These are phyloP conservation scores for Anthopleura sola DNA, from an alignment of 64 coral and sea anemone species.

Conservation along the genomic window DNA sequence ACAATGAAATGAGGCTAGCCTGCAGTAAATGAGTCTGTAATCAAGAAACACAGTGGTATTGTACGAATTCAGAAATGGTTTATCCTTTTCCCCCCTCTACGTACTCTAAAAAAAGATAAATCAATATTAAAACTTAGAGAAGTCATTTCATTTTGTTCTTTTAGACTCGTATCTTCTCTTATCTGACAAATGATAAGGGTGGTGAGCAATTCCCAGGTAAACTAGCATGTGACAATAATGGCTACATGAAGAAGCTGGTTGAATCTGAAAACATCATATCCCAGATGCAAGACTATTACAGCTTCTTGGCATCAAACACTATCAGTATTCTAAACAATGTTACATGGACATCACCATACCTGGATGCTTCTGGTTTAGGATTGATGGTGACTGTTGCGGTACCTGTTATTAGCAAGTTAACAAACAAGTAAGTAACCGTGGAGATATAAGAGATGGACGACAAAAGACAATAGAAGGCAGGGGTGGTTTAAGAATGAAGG, in stretches of 20 bases:
- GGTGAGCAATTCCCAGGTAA: constrained; percentile 93
- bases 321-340: constrained; percentile 76
- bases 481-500: too few species aligned
- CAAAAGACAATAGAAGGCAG: too few species aligned
- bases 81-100: too few species aligned
- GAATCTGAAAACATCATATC: constrained; percentile 91
- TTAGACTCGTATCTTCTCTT: constrained; percentile 89
- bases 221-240: constrained; percentile 89
- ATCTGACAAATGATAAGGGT: constrained; percentile 61
- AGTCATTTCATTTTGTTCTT: constrained; percentile 2
- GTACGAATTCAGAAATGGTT: too few species aligned
- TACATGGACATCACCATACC: constrained; percentile 88
- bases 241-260: constrained; percentile 92
- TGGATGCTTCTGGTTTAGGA: constrained; percentile 85
- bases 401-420: constrained; percentile 87
- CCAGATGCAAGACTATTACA: constrained; percentile 96
- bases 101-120: too few species aligned
- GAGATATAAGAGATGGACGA: too few species aligned
- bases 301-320: constrained; percentile 94
- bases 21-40: too few species aligned
- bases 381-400: constrained; percentile 95
- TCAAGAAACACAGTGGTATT: too few species aligned
- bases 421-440: constrained; percentile 71
- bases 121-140: neutral
- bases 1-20: too few species aligned